These are phyloP conservation scores for Prionailurus bengalensis DNA, from an alignment of 2,113 vertebrate species.

Conservation along the genomic window DNA sequence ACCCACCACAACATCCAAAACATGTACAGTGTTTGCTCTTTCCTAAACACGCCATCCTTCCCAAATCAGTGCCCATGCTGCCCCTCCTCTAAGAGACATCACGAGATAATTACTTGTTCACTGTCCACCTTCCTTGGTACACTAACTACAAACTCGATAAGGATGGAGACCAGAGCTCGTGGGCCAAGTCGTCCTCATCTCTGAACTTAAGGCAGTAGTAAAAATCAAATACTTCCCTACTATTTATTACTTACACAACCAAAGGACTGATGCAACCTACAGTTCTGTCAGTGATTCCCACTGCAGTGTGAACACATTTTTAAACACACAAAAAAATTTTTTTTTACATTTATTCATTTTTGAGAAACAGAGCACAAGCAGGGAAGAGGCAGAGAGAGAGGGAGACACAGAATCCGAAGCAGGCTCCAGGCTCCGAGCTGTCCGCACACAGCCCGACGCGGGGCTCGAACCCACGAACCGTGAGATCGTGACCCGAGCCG, in stretches of 20 bases:
- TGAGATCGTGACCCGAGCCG: too few species aligned
- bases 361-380: too few species aligned
- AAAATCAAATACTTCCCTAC: not conserved
- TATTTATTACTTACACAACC: not conserved
- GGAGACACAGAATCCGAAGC: too few species aligned
- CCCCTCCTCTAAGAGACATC: not conserved
- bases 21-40: not conserved
- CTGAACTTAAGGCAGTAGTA: not conserved
- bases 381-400: too few species aligned
- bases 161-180: not conserved
- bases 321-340: too few species aligned
- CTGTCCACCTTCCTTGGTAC: not conserved
- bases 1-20: not conserved
- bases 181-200: not conserved
- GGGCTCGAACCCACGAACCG: too few species aligned
- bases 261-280: not conserved
- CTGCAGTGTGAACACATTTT: not conserved
- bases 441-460: too few species aligned
- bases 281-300: not conserved
- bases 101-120: not conserved
- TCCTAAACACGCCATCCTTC: not conserved
- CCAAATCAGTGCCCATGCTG: not conserved
- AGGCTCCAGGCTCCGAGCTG: too few species aligned
- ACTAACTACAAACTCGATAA: not conserved
- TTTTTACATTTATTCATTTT: too few species aligned